A percentile compares a stretch with the other conserved stretches of the same genome.
Evolutionary conservation across 1,140 invertebrate species (phyloP).

Genomic region (Aphis craccivora): DNA sequence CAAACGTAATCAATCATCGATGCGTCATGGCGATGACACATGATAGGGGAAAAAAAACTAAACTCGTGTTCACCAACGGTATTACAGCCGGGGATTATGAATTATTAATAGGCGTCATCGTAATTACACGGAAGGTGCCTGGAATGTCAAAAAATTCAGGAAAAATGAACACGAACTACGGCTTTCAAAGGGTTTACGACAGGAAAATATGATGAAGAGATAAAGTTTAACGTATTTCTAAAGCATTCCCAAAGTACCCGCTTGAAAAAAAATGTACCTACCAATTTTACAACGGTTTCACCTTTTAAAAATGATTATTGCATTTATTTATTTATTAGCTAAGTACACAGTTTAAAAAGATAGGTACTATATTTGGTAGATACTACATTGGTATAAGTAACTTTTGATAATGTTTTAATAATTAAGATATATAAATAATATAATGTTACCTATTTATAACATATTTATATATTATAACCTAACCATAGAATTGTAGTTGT

Average conservation of each 20-base stretch:
- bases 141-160: constrained; percentile 50
- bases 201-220: constrained; percentile 43
- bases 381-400: neutral
- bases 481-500: too few relatives aligned
- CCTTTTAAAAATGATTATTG: neutral
- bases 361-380: too few relatives aligned
- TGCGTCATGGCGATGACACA: constrained; percentile 37
- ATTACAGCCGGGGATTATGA: constrained; percentile 36
- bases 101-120: constrained; percentile 49
- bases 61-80: constrained; percentile 45
- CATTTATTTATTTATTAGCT: neutral
- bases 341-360: neutral
- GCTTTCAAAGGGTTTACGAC: constrained; percentile 27
- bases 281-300: neutral
- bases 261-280: neutral
- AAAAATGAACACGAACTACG: constrained; percentile 50
- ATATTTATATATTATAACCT: too few relatives aligned
- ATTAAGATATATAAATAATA: neutral
- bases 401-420: neutral
- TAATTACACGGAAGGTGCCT: constrained; percentile 40
- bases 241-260: neutral
- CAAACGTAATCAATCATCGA: constrained; percentile 52
- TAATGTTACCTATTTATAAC: too few relatives aligned
- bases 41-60: constrained; percentile 43
- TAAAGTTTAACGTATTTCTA: constrained; percentile 30